Base-by-base conservation (phyloP, 2,113 vertebrate species). In the Platycercus adscitus region DNA sequence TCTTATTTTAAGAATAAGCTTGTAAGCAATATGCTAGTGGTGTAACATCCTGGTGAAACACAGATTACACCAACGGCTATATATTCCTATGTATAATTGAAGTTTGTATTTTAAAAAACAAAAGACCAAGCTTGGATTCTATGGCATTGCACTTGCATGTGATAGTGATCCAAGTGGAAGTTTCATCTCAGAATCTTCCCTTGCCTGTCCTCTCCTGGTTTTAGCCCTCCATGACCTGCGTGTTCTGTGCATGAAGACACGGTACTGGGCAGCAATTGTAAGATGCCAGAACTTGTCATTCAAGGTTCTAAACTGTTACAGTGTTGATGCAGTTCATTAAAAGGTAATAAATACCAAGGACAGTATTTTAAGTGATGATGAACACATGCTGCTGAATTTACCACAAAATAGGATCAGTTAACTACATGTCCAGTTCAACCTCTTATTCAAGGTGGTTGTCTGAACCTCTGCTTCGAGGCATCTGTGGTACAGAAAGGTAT, bases 191-290 rank as follows among this genome's bases (percentile, higher is more conserved):
- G 61, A 18, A 82, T 39, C 46, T 85, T 78, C 43, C 53, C 55
- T 84, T n/a, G 29, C 49, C 23, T 66, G 14, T 4, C 31, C 39
- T 56, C 13, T 60, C 58, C 52, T 71, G 23, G 0, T 65, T 84
- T 81, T 13, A 69, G 55, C 16, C 17, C 23, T 35, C 17, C 11
- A 13, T 24, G 20, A 53, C 0, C 0, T 17, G 24, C 0, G 7
- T 78, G 46, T 8, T 53, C 60, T 26, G 2, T 11, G 39, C 18
- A 13, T 10, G 37, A 81, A 69, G 60, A 66, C 17, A 85, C 0
- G 3, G 41, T 9, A 33, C 29, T 12, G 26, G 26, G 29, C 55
- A 70, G 46, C 26, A 44, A 63, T 13, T 66, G 11, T 9, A 58
- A 79, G 50, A 53, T 19, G 31, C 11, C 61, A 85, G 61, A 73